phyloP scores from a whole-genome alignment of 2,888 invertebrate genomes.

The Glaucopsyche alexis region DNA sequence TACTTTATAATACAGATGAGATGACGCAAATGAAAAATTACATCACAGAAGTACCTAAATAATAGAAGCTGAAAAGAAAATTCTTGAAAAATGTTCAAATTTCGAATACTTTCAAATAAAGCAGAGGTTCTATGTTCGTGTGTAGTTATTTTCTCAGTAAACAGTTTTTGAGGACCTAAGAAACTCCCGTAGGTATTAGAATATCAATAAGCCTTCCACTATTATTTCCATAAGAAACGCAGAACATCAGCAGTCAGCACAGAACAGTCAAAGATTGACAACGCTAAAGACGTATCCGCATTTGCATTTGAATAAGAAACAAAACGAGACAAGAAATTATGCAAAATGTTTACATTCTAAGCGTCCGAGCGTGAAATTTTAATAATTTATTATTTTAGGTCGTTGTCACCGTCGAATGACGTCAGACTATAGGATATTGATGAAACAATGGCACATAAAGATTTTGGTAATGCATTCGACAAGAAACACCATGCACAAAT shows the following conservation, averaged over 20 bases:
- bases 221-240: not conserved
- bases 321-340: conserved; percentile 39
- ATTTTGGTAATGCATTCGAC: conserved; percentile 21
- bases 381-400: conserved; percentile 69
- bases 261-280: not conserved
- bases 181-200: not conserved
- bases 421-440: conserved; percentile 61
- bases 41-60: not conserved
- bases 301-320: conserved; percentile 42
- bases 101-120: not conserved
- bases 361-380: conserved; percentile 51
- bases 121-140: not conserved
- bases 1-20: conserved; percentile 3
- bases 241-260: not conserved
- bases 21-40: not conserved
- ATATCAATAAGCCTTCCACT: not conserved
- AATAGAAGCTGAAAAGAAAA: too few relatives aligned
- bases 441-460: conserved; percentile 52
- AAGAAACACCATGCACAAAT: not conserved
- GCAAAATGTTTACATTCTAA: conserved; percentile 45
- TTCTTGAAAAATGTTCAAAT: too few relatives aligned
- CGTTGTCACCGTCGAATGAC: conserved; percentile 70
- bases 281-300: conserved; percentile 32
- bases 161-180: not conserved
- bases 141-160: not conserved